These are phyloP conservation scores for Megaceryle maxima DNA, from an alignment of 2,113 vertebrate genomes.

Conservation along the genomic window DNA sequence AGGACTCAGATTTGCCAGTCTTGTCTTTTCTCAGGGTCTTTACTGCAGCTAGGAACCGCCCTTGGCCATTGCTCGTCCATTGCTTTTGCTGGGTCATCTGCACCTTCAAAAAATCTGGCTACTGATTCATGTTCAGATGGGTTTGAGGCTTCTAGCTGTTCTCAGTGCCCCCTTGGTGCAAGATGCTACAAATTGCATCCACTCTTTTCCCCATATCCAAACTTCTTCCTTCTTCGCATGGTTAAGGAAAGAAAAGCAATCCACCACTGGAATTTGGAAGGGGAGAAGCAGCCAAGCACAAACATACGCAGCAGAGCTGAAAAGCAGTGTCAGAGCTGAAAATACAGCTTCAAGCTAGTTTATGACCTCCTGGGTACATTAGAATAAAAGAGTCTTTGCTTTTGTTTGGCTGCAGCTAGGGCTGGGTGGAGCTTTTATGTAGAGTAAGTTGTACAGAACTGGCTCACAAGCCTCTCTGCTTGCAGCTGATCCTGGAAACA, in stretches of 20 bases:
- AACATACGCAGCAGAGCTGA: background rate
- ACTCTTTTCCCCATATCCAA: background rate
- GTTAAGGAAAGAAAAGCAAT: background rate
- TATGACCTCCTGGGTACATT: background rate
- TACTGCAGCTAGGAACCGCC: background rate
- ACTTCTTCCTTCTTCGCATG: background rate
- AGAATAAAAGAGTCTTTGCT: constrained; percentile 17
- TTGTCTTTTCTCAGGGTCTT: background rate
- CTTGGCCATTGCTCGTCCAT: background rate
- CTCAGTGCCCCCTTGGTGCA: background rate
- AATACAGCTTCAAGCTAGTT: background rate
- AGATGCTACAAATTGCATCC: background rate
- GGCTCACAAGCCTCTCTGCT: background rate
- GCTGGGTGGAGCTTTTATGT: background rate
- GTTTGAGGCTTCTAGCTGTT: background rate
- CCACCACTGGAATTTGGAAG: background rate
- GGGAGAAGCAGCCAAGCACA: background rate
- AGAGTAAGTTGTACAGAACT: background rate
- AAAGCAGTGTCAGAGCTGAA: background rate
- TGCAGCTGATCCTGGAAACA: background rate
- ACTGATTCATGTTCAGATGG: background rate
- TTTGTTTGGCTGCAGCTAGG: background rate
- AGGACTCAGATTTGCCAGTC: background rate
- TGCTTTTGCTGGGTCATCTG: background rate
- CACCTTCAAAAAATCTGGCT: background rate